Conservation (phyloP, 1,140 invertebrate species). For the Lasaia peninsularis region DNA sequence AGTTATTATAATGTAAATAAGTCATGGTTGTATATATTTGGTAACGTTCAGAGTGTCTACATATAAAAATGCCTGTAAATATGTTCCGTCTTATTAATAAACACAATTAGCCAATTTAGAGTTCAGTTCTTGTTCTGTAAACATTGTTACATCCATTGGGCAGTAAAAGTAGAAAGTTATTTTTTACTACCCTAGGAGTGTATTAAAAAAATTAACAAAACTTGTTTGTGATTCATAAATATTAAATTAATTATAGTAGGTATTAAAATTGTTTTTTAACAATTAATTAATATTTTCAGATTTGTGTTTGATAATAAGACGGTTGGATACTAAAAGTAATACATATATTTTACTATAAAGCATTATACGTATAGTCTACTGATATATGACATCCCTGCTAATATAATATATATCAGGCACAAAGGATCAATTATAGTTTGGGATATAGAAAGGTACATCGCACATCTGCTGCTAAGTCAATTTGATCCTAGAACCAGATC, state of each 20-base stretch:
- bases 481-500: neutral
- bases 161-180: too few species aligned
- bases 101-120: neutral
- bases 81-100: constrained; percentile 1
- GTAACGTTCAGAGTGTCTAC: constrained; percentile 33
- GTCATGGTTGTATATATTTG: constrained; percentile 50
- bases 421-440: constrained; percentile 3
- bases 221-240: too few species aligned
- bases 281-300: neutral
- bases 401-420: constrained; percentile 9
- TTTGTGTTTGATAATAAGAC: neutral
- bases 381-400: constrained; percentile 9
- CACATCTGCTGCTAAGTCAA: neutral
- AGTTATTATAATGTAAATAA: constrained; percentile 38
- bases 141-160: too few species aligned
- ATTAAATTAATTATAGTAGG: too few species aligned
- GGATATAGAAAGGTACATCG: neutral
- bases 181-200: too few species aligned
- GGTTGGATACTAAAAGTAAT: constrained; percentile 7
- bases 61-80: constrained; percentile 6
- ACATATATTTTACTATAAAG: neutral
- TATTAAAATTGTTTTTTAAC: too few species aligned
- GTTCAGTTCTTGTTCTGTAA: too few species aligned
- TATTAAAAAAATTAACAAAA: too few species aligned
- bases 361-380: neutral